Conservation (phyloP, 2,888 invertebrate species). For the Mallateleia sp. region DNA sequence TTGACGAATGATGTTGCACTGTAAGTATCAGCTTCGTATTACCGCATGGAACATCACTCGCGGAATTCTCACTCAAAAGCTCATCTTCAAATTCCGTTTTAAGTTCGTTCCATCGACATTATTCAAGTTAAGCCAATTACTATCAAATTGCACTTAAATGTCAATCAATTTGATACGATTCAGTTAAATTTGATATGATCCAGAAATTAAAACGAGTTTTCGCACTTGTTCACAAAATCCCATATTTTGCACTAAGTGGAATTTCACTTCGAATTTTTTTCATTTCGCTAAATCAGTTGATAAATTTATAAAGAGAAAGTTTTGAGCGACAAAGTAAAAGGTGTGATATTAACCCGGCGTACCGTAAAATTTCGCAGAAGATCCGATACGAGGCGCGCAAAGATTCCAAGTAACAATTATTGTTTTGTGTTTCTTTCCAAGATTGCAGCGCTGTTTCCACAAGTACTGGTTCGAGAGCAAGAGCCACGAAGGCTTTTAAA, state of each 20-base stretch:
- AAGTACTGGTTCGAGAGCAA: conserved; percentile 71
- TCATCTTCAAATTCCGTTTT: not conserved
- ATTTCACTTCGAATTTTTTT: not conserved
- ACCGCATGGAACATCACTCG: conserved; percentile 19
- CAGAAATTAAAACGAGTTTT: not conserved
- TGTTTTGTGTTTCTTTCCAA: conserved; percentile 59
- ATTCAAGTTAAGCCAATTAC: not conserved
- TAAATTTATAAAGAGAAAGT: not conserved
- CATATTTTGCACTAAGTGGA: not conserved
- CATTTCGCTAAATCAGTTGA: not conserved
- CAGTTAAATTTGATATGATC: not conserved
- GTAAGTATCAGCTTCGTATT: conserved; percentile 39
- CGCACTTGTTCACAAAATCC: not conserved
- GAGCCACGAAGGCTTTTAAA: conserved; percentile 76
- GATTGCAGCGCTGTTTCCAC: conserved; percentile 68
- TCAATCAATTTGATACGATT: not conserved
- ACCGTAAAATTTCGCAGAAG: conserved; percentile 52
- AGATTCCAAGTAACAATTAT: conserved; percentile 17
- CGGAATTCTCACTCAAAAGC: conserved; percentile 42
- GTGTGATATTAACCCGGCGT: conserved; percentile 30
- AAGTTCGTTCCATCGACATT: not conserved
- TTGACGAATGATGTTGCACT: conserved; percentile 55
- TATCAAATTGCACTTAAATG: not conserved
- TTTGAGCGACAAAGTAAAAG: conserved; percentile 36
- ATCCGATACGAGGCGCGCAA: conserved; percentile 23